Evolutionary conservation across 2,888 invertebrate genomes (phyloP).

Genomic region (Lithosia quadra): DNA sequence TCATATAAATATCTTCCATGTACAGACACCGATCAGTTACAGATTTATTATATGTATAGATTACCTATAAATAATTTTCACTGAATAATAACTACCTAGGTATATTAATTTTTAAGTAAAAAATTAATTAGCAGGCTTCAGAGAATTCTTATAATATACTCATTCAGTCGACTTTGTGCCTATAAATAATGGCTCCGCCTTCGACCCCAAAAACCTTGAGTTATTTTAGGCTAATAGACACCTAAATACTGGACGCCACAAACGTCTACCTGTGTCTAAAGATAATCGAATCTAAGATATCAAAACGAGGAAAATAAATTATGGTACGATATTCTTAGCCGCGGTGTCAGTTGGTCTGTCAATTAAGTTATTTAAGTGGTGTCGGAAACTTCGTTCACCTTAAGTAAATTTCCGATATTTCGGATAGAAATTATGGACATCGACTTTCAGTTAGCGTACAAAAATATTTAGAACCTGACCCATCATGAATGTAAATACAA

Average conservation of each 20-base stretch:
- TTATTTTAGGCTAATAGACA: neutral
- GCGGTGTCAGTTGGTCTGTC: constrained; percentile 49
- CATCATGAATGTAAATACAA: neutral
- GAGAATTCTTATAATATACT: neutral
- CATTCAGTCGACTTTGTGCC: too few species aligned
- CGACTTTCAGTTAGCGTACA: neutral
- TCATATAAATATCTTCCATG: too few species aligned
- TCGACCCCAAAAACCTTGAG: neutral
- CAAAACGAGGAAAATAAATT: constrained; percentile 14
- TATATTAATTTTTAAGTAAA: too few species aligned
- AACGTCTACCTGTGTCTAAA: neutral
- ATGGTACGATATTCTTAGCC: constrained; percentile 32
- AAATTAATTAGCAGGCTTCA: too few species aligned
- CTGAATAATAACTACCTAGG: too few species aligned
- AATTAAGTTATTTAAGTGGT: constrained; percentile 41
- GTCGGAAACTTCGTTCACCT: constrained; percentile 23
- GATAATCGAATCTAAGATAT: constrained; percentile 3
- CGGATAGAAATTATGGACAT: neutral
- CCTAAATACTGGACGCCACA: neutral
- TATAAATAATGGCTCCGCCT: too few species aligned
- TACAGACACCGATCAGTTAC: too few species aligned
- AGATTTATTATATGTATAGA: too few species aligned
- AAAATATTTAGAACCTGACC: neutral
- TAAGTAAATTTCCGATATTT: constrained; percentile 10
- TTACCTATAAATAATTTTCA: too few species aligned